These are phyloP conservation scores for Caenorhabditis imperialis DNA, from an alignment of 2,888 invertebrate species.

Conservation along the genomic window DNA sequence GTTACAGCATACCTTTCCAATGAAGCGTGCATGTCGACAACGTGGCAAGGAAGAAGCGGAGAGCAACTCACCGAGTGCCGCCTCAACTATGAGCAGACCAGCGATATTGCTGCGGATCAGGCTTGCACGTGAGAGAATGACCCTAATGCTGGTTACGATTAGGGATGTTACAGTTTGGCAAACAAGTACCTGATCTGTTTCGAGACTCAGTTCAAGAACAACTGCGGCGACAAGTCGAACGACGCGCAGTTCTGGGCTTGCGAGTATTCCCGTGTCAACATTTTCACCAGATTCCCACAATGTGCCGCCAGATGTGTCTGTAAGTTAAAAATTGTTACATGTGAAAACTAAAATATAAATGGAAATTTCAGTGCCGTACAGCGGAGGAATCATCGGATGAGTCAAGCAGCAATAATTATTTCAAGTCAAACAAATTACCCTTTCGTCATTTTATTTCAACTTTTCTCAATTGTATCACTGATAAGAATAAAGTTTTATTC, in stretches of 20 bases:
- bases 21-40: conserved; percentile 57
- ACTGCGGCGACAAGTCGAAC: conserved; percentile 55
- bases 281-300: conserved; percentile 68
- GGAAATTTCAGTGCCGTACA: conserved; percentile 58
- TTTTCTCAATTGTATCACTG: conserved; percentile 24
- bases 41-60: conserved; percentile 56
- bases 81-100: conserved; percentile 48
- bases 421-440: conserved; percentile 34
- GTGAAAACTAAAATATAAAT: background rate
- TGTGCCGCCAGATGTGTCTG: conserved; percentile 65
- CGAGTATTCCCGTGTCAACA: conserved; percentile 66
- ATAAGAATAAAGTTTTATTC: conserved; percentile 48
- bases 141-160: background rate
- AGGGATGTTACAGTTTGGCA: conserved; percentile 43
- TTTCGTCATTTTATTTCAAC: conserved; percentile 1
- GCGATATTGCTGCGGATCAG: conserved; percentile 42
- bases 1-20: conserved; percentile 63
- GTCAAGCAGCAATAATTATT: conserved; percentile 14
- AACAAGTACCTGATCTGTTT: conserved; percentile 62
- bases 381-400: conserved; percentile 63
- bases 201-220: conserved; percentile 56
- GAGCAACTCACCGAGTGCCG: conserved; percentile 58
- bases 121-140: conserved; percentile 57
- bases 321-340: conserved; percentile 45
- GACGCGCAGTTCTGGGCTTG: conserved; percentile 70